phyloP scores from a whole-genome alignment of 2,888 invertebrate species.

The Augochlorella aurata region DNA sequence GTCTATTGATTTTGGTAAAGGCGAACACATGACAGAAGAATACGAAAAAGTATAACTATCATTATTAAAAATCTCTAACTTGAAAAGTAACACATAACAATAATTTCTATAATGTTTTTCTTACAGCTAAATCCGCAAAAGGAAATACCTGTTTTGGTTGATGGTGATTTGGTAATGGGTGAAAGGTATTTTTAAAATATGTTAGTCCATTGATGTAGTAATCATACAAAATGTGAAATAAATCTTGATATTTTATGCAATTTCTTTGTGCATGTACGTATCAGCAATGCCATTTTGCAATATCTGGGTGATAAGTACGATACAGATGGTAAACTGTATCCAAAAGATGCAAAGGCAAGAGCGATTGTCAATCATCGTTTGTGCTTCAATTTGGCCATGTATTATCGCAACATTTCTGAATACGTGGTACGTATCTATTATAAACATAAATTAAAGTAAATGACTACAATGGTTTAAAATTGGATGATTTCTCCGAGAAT shows the following conservation, averaged over 20 bases:
- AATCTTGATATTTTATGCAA: background rate
- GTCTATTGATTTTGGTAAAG: slow-evolving; percentile 87
- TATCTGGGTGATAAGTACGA: slow-evolving; percentile 90
- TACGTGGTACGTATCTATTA: slow-evolving; percentile 84
- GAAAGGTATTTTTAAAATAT: slow-evolving; percentile 84
- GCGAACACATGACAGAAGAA: slow-evolving; percentile 89
- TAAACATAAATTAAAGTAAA: background rate
- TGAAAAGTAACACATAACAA: background rate
- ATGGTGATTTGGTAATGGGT: slow-evolving; percentile 89
- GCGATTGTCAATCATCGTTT: slow-evolving; percentile 91
- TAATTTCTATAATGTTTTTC: slow-evolving; percentile 54
- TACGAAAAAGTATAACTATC: slow-evolving; percentile 85
- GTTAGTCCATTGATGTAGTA: background rate
- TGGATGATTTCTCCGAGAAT: background rate
- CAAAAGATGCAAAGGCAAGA: slow-evolving; percentile 87
- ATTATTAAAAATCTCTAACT: background rate
- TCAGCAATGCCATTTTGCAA: slow-evolving; percentile 85
- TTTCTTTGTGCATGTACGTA: background rate
- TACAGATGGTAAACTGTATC: slow-evolving; percentile 87
- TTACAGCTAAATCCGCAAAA: slow-evolving; percentile 90
- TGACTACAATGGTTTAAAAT: background rate
- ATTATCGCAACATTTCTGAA: slow-evolving; percentile 87
- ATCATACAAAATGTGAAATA: background rate
- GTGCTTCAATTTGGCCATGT: slow-evolving; percentile 90
- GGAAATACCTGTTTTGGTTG: slow-evolving; percentile 90